Conservation (phyloP, 2,797 vertebrate species). For the Takifugu ocellatus region DNA sequence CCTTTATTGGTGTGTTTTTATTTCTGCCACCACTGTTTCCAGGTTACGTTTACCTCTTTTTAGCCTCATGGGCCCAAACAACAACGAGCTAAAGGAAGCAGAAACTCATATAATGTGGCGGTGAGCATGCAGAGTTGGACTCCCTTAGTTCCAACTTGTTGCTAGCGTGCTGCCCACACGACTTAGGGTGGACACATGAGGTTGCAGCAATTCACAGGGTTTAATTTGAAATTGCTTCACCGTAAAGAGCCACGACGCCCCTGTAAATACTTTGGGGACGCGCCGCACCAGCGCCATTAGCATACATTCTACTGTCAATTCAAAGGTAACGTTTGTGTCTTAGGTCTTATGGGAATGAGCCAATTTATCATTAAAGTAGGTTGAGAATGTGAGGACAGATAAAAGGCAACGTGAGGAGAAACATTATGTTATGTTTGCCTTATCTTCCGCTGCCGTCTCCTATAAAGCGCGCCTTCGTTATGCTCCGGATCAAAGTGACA, state of each 20-base stretch:
- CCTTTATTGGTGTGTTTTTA: slow-evolving; percentile 12
- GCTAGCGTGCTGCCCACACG: slow-evolving; percentile 36
- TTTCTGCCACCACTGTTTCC: slow-evolving; percentile 29
- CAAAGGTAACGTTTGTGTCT: slow-evolving; percentile 44
- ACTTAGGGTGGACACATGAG: slow-evolving; percentile 53
- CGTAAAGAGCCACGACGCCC: slow-evolving; percentile 46
- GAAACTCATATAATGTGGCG: slow-evolving; percentile 24
- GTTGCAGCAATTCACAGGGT: slow-evolving; percentile 57
- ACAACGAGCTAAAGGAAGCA: slow-evolving; percentile 32
- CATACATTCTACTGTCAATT: slow-evolving; percentile 55
- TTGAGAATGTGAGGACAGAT: slow-evolving; percentile 27
- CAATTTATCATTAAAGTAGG: slow-evolving; percentile 33
- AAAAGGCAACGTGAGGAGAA: slow-evolving; percentile 26
- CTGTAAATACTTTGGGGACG: slow-evolving; percentile 59
- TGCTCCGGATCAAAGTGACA: slow-evolving; percentile 51
- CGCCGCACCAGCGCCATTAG: slow-evolving; percentile 36
- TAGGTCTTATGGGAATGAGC: slow-evolving; percentile 51
- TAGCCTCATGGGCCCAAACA: slow-evolving; percentile 36
- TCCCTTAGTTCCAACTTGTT: slow-evolving; percentile 33
- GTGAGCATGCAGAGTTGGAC: slow-evolving; percentile 25
- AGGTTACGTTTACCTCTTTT: slow-evolving; percentile 42
- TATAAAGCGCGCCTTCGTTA: slow-evolving; percentile 47
- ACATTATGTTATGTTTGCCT: slow-evolving; percentile 21
- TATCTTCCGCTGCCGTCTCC: slow-evolving; percentile 26
- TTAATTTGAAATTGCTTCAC: slow-evolving; percentile 62